Evolutionary conservation across 1,140 invertebrate genomes (phyloP).

Genomic region (Apis mellifera): Amel_HAv3.1 CM009940.2:8651501-8652000

Average conservation of each 20-base stretch:
- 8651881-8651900: constrained; percentile 11
- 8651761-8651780: background rate
- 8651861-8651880: constrained; percentile 16
- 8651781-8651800: constrained; percentile 11
- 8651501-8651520: background rate
- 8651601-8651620: constrained; percentile 69
- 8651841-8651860: background rate
- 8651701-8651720: constrained; percentile 19
- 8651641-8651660: constrained; percentile 58
- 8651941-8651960: background rate
- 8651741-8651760: background rate
- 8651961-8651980: constrained; percentile 16
- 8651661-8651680: constrained; percentile 36
- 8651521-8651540: constrained; percentile 50
- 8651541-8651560: constrained; percentile 64
- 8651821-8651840: constrained; percentile 49
- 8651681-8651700: constrained; percentile 50
- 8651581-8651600: background rate
- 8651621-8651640: constrained; percentile 72
- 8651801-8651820: constrained; percentile 37
- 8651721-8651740: background rate
- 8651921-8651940: constrained; percentile 4
- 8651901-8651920: too few species aligned
- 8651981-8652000: background rate
- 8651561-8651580: constrained; percentile 43